Evolutionary conservation across 2,113 vertebrate genomes (phyloP).

Genomic region (Engraulis encrasicolus): DNA sequence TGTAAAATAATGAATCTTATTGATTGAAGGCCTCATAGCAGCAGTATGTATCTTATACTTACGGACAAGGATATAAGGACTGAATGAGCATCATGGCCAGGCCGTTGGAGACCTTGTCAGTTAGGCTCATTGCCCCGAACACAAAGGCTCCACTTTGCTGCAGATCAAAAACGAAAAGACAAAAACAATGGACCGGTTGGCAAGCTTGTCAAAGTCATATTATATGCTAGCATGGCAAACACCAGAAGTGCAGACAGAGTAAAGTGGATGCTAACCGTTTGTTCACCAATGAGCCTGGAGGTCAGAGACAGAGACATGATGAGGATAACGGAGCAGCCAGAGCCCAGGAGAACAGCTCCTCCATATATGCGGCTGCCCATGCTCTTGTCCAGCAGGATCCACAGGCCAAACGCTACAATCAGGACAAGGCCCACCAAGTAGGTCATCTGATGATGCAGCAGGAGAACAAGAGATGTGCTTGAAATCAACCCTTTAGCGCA

Average conservation of each 20-base stretch:
- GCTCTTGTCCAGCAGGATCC: slow-evolving; percentile 73
- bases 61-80: slow-evolving; percentile 83
- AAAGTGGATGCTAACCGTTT: slow-evolving; percentile 74
- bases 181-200: neutral
- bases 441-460: too few species aligned
- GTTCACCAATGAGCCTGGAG: slow-evolving; percentile 84
- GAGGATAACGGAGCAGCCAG: slow-evolving; percentile 82
- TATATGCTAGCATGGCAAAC: neutral
- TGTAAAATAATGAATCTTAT: neutral
- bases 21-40: neutral
- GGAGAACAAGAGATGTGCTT: too few species aligned
- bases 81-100: slow-evolving; percentile 83
- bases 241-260: neutral
- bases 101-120: slow-evolving; percentile 87
- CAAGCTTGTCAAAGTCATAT: neutral
- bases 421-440: slow-evolving; percentile 83
- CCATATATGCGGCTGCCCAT: slow-evolving; percentile 75
- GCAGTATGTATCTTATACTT: too few species aligned
- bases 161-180: slow-evolving; percentile 29
- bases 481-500: too few species aligned
- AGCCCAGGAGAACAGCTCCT: slow-evolving; percentile 76
- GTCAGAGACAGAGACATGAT: slow-evolving; percentile 92
- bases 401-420: slow-evolving; percentile 79
- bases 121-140: slow-evolving; percentile 90
- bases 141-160: slow-evolving; percentile 88